Evolutionary conservation across 2,113 vertebrate genomes (phyloP), one percentile per base, ranked within the genome.

Genomic region (Lichenostomus cassidix): DNA sequence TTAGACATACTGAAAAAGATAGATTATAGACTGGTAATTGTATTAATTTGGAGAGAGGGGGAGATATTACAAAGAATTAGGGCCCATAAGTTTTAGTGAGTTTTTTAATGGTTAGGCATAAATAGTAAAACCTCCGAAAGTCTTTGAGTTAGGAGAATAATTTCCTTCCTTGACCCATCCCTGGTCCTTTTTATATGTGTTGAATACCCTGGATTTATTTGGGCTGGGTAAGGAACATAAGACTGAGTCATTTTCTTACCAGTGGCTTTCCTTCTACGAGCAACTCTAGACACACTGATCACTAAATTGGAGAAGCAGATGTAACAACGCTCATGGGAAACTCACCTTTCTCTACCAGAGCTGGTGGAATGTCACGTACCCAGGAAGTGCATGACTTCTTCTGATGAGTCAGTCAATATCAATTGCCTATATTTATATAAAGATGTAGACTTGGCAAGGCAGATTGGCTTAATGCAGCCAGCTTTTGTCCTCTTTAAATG

Each of bases 401-500:
- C n/a, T 42, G 58, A 39, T 68, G 63, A 78, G 39, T 42, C 53
- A 47, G 52, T 70, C 85, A 67, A 39, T 78, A 83, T 65, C 50
- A 65, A 24, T 49, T 92, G 29, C n/a, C 47, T 85, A 4, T 71
- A 31, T 39, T 62, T 83, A 10, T 70, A 28, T 29, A 67, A 79
- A 88, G 16, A n/a, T 49, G 10, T 23, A 58, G n/a, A n/a, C 15
- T 58, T 81, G n/a, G 31, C 11, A 28, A 29, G 69, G 29, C 18
- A 63, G 33, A 31, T 44, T 62, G 55, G 16, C 42, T 84, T 47
- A 58, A 49, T 62, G 41, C 27, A 81, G 33, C 22, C 2, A 1
- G 19, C 33, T 64, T 89, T 86, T 73, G 27, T 89, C 20, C 28
- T 84, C 31, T 68, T 76, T 59, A 89, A 79, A 78, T 73, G 44